Base-by-base conservation (phyloP, 2,797 vertebrate genomes). In the Sebastes dallii region DNA sequence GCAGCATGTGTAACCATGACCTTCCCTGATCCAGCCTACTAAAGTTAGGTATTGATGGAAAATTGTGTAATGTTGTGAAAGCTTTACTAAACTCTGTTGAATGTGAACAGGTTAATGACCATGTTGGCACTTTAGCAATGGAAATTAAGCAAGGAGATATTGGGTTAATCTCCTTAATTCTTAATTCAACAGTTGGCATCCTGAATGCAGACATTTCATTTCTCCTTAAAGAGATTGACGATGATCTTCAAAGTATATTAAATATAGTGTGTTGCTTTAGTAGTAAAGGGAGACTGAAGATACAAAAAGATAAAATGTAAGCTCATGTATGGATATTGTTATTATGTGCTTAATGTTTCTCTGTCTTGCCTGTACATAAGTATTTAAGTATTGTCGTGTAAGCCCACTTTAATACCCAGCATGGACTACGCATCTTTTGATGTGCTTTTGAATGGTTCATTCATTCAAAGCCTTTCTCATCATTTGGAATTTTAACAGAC, bases 391-490 rank as follows among this genome's bases (percentile, higher is more conserved):
- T n/a, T 64, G 34, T 50, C 8, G 39, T 29, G 7, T 69, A 54
- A 68, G 11, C 32, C 34, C 62, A 13, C 9, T 76, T 30, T 65
- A 18, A 59, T 30, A 34, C 20, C 64, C 36, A 67, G 14, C 4
- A 1, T n/a, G 18, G 59, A 30, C 39, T 16, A 11, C 12, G 13
- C 20, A 24, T 66, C 56, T 65, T 70, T 36, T 83, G 73, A 81
- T 67, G 61, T n/a, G 42, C 55, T 29, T 81, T 32, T 70, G 22
- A 84, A 77, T 75, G 4, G 27, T 73, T 69, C 32, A 72, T 72
- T 80, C 6, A 74, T 71, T 61, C 59, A 58, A 72, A 76, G 39
- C 12, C 20, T 78, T 66, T 70, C 36, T 46, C 46, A 25, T 74
- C 52, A 69, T 59, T 72, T 67, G 11, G 55, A 55, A 39, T 74